Evolutionary conservation across 2,113 vertebrate species (phyloP).

Genomic region (Bos indicus): DNA sequence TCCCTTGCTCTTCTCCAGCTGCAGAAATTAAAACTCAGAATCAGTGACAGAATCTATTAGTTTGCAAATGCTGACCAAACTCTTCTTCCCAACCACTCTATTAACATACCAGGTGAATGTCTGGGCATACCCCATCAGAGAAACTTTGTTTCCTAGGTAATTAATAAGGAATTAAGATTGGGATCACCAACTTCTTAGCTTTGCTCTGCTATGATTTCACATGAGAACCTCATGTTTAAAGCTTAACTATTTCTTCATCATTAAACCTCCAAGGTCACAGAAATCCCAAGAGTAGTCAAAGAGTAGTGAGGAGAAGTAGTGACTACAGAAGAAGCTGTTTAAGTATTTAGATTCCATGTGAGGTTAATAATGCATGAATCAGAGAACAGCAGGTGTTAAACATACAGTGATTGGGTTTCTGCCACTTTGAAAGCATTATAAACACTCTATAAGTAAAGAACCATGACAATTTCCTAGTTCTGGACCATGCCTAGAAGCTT

Average conservation of each 20-base stretch:
- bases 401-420: conserved; percentile 2
- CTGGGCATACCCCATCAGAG: not conserved
- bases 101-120: conserved; percentile 24
- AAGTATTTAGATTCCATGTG: not conserved
- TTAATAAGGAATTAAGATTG: conserved; percentile 29
- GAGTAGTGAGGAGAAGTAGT: not conserved
- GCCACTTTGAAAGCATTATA: not conserved
- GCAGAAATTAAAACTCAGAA: conserved; percentile 58
- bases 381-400: conserved; percentile 39
- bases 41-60: conserved; percentile 31
- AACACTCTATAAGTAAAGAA: conserved; percentile 2
- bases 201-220: conserved; percentile 33
- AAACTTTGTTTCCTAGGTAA: conserved; percentile 40
- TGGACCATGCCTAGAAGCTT: not conserved
- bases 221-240: conserved; percentile 21
- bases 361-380: conserved; percentile 38
- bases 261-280: not conserved
- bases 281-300: not conserved
- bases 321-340: not conserved
- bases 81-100: conserved; percentile 37
- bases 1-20: conserved; percentile 40
- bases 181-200: conserved; percentile 32
- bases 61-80: conserved; percentile 49
- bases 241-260: conserved; percentile 30
- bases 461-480: not conserved